Evolutionary conservation across 2,113 vertebrate species (phyloP).

Genomic region (Aptenodytes patagonicus): DNA sequence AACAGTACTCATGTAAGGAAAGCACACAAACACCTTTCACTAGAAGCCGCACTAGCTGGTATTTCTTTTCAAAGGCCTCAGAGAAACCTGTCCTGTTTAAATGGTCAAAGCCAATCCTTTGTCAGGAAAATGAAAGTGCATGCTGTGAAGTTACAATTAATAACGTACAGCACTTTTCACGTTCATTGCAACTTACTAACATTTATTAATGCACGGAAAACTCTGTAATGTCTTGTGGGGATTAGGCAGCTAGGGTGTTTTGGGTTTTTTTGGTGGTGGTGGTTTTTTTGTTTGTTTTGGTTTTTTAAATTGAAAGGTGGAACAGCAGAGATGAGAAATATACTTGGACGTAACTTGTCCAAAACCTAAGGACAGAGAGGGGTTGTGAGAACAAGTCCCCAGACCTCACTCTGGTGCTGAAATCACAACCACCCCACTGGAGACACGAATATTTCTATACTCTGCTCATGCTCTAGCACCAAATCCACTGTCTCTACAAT

Average conservation of each 20-base stretch:
- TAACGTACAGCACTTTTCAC: neutral
- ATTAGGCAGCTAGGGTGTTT: neutral
- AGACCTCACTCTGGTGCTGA: neutral
- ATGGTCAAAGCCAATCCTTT: neutral
- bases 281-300: neutral
- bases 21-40: neutral
- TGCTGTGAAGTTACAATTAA: neutral
- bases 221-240: neutral
- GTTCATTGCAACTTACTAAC: neutral
- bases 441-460: neutral
- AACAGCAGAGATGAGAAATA: neutral
- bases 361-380: neutral
- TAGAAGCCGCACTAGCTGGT: neutral
- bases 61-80: neutral
- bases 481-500: neutral
- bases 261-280: fast-evolving
- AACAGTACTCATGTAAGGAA: neutral
- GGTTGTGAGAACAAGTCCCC: neutral
- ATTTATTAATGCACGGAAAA: neutral
- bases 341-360: neutral
- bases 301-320: neutral
- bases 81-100: neutral
- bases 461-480: neutral
- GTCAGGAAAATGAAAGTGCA: neutral
- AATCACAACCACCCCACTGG: neutral